Evolutionary conservation across 2,113 vertebrate genomes (phyloP), one percentile per base, ranked within the genome.

Genomic region (Myiozetetes cayanensis): DNA sequence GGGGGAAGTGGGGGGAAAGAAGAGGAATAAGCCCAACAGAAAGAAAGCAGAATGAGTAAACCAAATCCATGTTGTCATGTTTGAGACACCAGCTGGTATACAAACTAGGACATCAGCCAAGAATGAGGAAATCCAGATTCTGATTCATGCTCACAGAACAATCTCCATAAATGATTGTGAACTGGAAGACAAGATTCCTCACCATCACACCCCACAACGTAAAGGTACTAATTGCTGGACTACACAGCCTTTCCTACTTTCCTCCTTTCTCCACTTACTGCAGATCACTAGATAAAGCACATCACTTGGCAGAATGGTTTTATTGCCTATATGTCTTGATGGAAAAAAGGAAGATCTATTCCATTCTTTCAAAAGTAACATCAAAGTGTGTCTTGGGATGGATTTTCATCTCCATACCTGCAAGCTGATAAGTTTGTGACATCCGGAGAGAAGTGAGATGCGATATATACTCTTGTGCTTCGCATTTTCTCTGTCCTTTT

Each of bases 81-180:
- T 3, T 56, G 17, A 11, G 20, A 68, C 24, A 72, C 6, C 12
- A 63, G 21, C 7, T 44, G 33, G 12, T 14, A 25, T 19, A 41
- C 11, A 9, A 56, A 6, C 7, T 44, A 33, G 14, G 22, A 35
- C 25, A 41, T 13, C 17, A 56, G 3, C 1, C 8, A 1, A 56
- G 23, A 10, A 66, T 22, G 4, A 43, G 27, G 46, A 85, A 82
- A 66, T 3, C 2, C 23, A 47, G 49, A 23, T 25, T 41, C 31
- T 17, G 16, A 27, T 62, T 71, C 10, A 14, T 4, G 12, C 4
- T 71, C 56, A 30, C 12, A 62, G n/a, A 43, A 39, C 15, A 56
- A 52, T 30, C 15, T 71, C 31, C 31, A 39, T 16, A 75, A 63
- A 67, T 6, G 1, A 17, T 9, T 77, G 25, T 56, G 30, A 41